phyloP scores from a whole-genome alignment of 2,113 vertebrate species.

The Trinectes maculatus region DNA sequence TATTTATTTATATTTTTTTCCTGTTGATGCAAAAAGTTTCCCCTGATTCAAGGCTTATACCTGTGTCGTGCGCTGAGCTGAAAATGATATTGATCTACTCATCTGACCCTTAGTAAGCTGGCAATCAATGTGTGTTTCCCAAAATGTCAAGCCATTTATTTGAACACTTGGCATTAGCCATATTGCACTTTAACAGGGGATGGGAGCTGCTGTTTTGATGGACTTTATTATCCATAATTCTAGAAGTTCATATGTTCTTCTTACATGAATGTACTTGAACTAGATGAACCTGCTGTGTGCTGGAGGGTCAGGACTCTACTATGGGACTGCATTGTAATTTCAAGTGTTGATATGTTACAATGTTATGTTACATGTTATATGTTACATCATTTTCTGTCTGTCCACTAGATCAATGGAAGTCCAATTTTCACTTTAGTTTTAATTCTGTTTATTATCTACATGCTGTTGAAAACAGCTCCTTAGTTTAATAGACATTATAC shows the following conservation, averaged over 20 bases:
- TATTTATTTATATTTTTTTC: no score
- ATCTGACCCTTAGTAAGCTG: constrained; percentile 29
- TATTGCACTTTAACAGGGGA: constrained; percentile 31
- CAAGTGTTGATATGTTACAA: neutral
- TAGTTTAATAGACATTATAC: neutral
- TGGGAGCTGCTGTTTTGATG: constrained; percentile 44
- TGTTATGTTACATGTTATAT: no score
- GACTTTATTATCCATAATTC: constrained; percentile 27
- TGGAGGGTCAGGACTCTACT: neutral
- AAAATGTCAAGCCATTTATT: constrained; percentile 52
- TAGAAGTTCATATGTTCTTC: no score
- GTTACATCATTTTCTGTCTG: no score
- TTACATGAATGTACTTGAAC: neutral
- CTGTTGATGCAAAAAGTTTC: neutral
- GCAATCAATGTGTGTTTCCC: constrained; percentile 43
- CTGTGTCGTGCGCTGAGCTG: constrained; percentile 13
- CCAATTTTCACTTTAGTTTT: neutral
- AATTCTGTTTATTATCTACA: neutral
- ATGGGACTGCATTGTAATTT: neutral
- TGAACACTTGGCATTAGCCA: constrained; percentile 3
- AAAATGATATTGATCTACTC: constrained; percentile 45
- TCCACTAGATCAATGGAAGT: neutral
- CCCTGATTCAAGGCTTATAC: neutral
- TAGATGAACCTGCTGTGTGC: neutral
- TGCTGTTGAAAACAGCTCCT: neutral